Percentiles rank a stretch among this genome's conserved stretches.
These are phyloP conservation scores for Anthopleura xanthogrammica DNA, from an alignment of 92 coral and sea anemone genomes.

Conservation along the genomic window DNA sequence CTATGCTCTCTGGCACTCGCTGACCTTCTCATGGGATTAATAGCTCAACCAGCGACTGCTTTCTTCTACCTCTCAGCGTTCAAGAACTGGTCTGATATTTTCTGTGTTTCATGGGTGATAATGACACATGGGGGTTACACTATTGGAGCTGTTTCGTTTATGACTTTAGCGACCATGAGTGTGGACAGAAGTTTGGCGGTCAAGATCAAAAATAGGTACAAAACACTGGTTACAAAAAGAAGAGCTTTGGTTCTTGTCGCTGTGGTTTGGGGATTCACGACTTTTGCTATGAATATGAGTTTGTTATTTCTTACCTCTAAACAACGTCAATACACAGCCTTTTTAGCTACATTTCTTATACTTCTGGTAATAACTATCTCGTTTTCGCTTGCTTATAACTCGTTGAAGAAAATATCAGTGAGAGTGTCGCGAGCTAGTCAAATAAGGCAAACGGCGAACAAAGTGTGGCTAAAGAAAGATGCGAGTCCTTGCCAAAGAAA, in stretches of 20 bases:
- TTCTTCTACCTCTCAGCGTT: constrained; percentile 24
- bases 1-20: constrained; percentile 39
- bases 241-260: background rate
- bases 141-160: background rate
- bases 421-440: background rate
- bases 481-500: background rate
- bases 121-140: constrained; percentile 18
- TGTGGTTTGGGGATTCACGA: background rate
- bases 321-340: background rate
- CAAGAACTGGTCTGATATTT: constrained; percentile 16
- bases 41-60: constrained; percentile 27
- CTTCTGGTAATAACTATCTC: background rate
- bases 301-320: background rate
- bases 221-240: background rate
- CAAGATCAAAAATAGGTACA: background rate
- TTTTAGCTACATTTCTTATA: background rate
- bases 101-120: constrained; percentile 2
- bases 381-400: constrained; percentile 10
- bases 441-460: background rate
- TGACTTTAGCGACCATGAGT: constrained; percentile 8
- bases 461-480: no score
- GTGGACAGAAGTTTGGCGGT: constrained; percentile 6
- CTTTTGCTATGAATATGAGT: background rate
- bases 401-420: constrained; percentile 12
- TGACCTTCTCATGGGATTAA: constrained; percentile 36